Base-by-base conservation (phyloP, 2,888 invertebrate species). In the Pedicia rivosa region DNA sequence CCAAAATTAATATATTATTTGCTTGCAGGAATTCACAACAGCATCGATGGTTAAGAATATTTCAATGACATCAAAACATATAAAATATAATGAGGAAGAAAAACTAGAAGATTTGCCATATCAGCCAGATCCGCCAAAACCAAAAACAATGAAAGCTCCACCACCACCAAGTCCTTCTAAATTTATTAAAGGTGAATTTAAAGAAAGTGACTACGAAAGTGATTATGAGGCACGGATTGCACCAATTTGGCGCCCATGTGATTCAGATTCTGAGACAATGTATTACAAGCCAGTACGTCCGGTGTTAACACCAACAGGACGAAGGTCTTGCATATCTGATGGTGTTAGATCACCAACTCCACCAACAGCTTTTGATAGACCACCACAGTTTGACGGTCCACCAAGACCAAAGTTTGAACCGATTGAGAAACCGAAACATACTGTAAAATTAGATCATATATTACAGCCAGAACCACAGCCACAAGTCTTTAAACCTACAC, bases 181-280 rank as follows among this genome's bases (percentile, higher is more conserved):
- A 57, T 78, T 77, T 53, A 57, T 70, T 14, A 73, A 69, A 54
- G 65, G 71, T 45, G 74, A 74, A 57, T 72, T 72, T 54, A 64
- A 66, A 36, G 74, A 72, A 53, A 78, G 74, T 50, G 78, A 78
- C 51, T 77, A 77, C 50, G 76, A 77, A 57, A 78, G 77, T 49
- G 78, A 79, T 50, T 70, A 74, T 43, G 77, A 76, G 41, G 67
- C 70, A 38, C 65, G 68, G 44, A 72, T 74, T 49, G 67, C 68
- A 38, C 65, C 74, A 2, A 59, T 70, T 8, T 76, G 77, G 68
- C 64, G 67, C 27, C 65, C 72, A 17, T 57, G 54, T 36, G 67
- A 66, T 40, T 60, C 66, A 10, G 67, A 68, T 43, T 57, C 62
- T 3, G 71, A 70, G 35, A 64, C 64, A 30, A 61, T 62, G 40